A percentile compares a stretch with the other conserved stretches of the same genome.
Evolutionary conservation across 2,888 invertebrate species (phyloP).

Genomic region (Catocala fraxini): DNA sequence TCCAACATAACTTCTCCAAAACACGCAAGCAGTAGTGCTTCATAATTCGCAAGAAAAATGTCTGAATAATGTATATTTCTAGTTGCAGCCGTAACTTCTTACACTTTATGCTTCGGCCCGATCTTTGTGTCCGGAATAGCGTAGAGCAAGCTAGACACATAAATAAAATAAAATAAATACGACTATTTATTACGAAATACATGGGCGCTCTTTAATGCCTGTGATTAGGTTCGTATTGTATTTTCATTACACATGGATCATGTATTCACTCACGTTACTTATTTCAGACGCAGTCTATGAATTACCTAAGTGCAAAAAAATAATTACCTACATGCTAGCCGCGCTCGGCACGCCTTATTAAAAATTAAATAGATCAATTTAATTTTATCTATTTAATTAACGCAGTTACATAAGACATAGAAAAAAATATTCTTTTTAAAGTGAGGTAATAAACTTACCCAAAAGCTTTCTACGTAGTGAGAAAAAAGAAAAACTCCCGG

Average conservation of each 20-base stretch:
- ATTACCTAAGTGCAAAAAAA: slow-evolving; percentile 43
- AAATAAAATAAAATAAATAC: slow-evolving; percentile 37
- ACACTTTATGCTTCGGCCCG: slow-evolving; percentile 61
- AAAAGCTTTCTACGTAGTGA: slow-evolving; percentile 82
- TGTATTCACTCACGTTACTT: slow-evolving; percentile 24
- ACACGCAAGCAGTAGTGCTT: slow-evolving; percentile 77
- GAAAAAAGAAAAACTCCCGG: slow-evolving; percentile 81
- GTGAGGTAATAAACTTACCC: slow-evolving; percentile 70
- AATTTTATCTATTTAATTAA: no score
- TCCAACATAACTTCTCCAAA: slow-evolving; percentile 65
- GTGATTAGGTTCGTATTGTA: slow-evolving; percentile 25
- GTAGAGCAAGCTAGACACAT: slow-evolving; percentile 33
- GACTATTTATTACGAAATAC: slow-evolving; percentile 20
- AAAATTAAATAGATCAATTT: slow-evolving; percentile 32
- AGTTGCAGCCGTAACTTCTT: slow-evolving; percentile 63
- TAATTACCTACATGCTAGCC: slow-evolving; percentile 37
- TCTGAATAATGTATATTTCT: slow-evolving; percentile 77
- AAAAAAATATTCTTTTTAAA: slow-evolving; percentile 15
- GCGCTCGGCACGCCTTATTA: slow-evolving; percentile 35
- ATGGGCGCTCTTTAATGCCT: slow-evolving; percentile 22
- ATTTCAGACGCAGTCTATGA: slow-evolving; percentile 40
- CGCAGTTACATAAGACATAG: slow-evolving; percentile 5
- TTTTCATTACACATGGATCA: slow-evolving; percentile 30
- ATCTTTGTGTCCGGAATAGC: slow-evolving; percentile 56
- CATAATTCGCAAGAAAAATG: slow-evolving; percentile 75